These are phyloP conservation scores for Telmatochromis brichardi DNA, from an alignment of 2,113 vertebrate genomes.

Conservation along the genomic window DNA sequence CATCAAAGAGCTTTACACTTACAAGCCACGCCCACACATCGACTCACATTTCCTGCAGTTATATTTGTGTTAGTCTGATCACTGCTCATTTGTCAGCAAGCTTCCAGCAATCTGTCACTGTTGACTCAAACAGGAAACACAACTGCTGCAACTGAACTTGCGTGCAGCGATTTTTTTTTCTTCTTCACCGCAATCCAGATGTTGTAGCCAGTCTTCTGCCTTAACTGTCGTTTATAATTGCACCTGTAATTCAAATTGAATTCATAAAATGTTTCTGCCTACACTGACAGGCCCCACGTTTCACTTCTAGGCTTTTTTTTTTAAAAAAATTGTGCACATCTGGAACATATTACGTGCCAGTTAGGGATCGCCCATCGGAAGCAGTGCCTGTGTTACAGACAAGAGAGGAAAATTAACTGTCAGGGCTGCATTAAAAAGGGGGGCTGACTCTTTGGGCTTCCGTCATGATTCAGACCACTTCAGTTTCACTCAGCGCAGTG, in stretches of 20 bases:
- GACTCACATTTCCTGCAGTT: background rate
- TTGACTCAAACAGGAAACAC: background rate
- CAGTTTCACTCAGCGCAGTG: background rate
- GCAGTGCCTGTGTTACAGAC: background rate
- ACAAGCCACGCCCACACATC: background rate
- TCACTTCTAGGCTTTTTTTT: background rate
- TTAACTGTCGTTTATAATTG: background rate
- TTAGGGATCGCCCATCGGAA: background rate
- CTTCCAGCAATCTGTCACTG: background rate
- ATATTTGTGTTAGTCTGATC: background rate
- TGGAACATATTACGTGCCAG: background rate
- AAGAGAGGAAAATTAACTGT: background rate
- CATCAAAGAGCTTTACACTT: background rate
- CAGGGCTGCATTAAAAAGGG: background rate
- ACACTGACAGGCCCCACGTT: background rate
- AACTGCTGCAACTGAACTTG: background rate
- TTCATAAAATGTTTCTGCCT: background rate
- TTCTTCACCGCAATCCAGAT: background rate
- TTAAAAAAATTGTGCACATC: accelerated
- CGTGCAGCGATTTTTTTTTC: background rate
- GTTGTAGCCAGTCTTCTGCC: background rate
- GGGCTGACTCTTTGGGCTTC: background rate
- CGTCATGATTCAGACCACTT: background rate
- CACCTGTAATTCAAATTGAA: background rate
- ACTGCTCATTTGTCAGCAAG: background rate